Conservation (phyloP, 2,888 invertebrate genomes). For the Habroteleia sp. region DNA sequence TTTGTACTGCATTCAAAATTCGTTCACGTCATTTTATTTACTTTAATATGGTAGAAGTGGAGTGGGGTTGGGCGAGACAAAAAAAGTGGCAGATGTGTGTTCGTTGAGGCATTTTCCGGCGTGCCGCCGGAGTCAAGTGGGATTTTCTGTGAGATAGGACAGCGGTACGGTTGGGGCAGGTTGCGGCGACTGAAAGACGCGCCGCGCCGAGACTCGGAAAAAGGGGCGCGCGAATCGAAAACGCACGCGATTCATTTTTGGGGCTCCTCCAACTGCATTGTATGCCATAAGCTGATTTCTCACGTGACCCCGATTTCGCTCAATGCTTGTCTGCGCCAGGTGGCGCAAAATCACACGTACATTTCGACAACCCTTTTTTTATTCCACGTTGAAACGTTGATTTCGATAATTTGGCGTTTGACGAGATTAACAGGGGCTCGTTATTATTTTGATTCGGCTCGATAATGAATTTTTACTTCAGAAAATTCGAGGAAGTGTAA, state of each 20-base stretch:
- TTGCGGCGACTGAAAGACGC: slow-evolving; percentile 65
- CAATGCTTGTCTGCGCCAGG: slow-evolving; percentile 12
- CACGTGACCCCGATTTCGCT: slow-evolving; percentile 44
- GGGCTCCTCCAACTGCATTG: background rate
- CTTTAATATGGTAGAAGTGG: too few species aligned
- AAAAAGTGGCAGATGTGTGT: slow-evolving; percentile 64
- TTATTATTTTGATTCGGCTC: too few species aligned
- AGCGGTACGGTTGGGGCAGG: slow-evolving; percentile 70
- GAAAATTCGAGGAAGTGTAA: too few species aligned
- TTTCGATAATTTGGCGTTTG: too few species aligned
- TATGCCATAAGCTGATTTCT: slow-evolving; percentile 29
- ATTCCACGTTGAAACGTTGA: too few species aligned
- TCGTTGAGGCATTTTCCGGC: slow-evolving; percentile 67
- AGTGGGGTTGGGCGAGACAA: slow-evolving; percentile 18
- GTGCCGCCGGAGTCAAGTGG: slow-evolving; percentile 71
- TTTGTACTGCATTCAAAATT: too few species aligned
- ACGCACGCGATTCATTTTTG: slow-evolving; percentile 20
- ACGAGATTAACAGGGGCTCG: too few species aligned
- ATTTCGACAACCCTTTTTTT: too few species aligned
- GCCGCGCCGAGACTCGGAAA: slow-evolving; percentile 49
- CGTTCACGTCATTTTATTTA: background rate
- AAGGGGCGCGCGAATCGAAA: slow-evolving; percentile 58
- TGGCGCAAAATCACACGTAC: slow-evolving; percentile 14
- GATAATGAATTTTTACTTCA: too few species aligned
- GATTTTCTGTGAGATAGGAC: slow-evolving; percentile 61